Evolutionary conservation across 1,140 invertebrate genomes (phyloP).

Genomic region (Drosophila albomicans): DNA sequence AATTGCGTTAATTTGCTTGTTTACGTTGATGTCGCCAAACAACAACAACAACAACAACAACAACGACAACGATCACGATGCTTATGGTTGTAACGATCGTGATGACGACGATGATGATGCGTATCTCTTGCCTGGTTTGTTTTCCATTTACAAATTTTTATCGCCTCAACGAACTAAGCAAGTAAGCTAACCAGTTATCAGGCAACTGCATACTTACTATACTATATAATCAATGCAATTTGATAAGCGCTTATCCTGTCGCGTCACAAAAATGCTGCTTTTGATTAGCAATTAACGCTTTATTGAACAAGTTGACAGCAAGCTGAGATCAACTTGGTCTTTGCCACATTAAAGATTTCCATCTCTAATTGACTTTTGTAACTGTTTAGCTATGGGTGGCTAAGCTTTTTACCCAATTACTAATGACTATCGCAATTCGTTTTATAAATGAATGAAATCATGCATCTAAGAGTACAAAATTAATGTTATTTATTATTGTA

Average conservation of each 20-base stretch:
- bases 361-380: constrained; percentile 39
- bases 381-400: constrained; percentile 39
- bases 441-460: not conserved
- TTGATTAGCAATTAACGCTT: constrained; percentile 80
- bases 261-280: constrained; percentile 76
- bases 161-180: constrained; percentile 50
- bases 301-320: constrained; percentile 67
- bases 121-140: constrained; percentile 48
- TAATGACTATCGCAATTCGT: not conserved
- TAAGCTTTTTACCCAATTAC: constrained; percentile 35
- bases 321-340: constrained; percentile 44
- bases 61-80: constrained; percentile 53
- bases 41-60: constrained; percentile 24
- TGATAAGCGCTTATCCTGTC: constrained; percentile 82
- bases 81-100: constrained; percentile 36
- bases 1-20: constrained; percentile 81
- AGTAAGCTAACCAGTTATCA: constrained; percentile 67
- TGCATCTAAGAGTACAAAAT: no score
- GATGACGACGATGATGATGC: constrained; percentile 53
- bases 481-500: not conserved
- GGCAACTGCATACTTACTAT: constrained; percentile 1
- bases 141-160: constrained; percentile 70
- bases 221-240: constrained; percentile 43
- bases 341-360: constrained; percentile 32
- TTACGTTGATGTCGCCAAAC: constrained; percentile 58